These are phyloP conservation scores for Coenobita brevimanus DNA, from an alignment of 1,140 invertebrate species.

Conservation along the genomic window DNA sequence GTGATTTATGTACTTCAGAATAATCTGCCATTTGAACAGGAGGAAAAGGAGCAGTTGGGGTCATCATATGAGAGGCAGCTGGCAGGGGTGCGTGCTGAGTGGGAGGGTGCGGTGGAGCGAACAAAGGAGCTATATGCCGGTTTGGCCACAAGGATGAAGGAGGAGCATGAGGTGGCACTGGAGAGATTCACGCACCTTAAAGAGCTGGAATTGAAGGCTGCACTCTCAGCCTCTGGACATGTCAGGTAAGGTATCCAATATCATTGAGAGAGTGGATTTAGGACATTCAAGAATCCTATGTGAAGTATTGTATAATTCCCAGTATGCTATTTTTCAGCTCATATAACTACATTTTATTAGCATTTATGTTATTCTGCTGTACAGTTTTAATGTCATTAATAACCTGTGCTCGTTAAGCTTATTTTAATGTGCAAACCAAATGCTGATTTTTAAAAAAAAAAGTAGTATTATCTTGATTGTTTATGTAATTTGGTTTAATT, in stretches of 20 bases:
- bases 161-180: conserved; percentile 35
- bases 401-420: too few species aligned
- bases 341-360: too few species aligned
- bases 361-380: neutral
- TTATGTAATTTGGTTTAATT: too few species aligned
- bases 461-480: too few species aligned
- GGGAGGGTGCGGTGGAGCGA: conserved; percentile 34
- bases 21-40: neutral
- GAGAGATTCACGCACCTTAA: conserved; percentile 41
- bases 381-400: neutral
- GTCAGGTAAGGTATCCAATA: neutral
- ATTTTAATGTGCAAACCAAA: too few species aligned
- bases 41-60: conserved; percentile 33
- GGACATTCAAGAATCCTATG: neutral
- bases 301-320: neutral
- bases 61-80: conserved; percentile 34
- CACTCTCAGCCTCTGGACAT: conserved; percentile 44
- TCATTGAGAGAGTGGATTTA: neutral
- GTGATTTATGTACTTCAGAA: neutral
- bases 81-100: conserved; percentile 29
- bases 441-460: too few species aligned
- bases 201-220: conserved; percentile 49
- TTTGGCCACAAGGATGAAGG: conserved; percentile 42
- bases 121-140: conserved; percentile 44
- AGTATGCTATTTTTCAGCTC: neutral